These are phyloP conservation scores for Euzetes globulus DNA, from an alignment of 2,888 invertebrate genomes.

Conservation along the genomic window DNA sequence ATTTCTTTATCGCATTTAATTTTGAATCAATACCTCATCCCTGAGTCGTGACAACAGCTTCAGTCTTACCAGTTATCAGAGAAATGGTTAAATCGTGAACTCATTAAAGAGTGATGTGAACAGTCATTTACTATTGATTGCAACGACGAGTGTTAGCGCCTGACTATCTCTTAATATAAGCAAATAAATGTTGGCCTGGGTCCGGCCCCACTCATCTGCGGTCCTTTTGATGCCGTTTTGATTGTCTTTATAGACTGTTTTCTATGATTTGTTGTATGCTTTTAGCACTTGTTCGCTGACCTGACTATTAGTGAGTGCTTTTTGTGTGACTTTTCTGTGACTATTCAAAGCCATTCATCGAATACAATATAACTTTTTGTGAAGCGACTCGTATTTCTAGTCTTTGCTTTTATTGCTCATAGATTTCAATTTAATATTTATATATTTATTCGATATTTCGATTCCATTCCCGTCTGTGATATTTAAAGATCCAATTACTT, in stretches of 20 bases:
- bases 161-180: neutral
- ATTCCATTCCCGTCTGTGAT: slow-evolving; percentile 24
- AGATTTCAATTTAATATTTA: neutral
- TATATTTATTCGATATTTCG: neutral
- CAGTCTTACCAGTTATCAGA: neutral
- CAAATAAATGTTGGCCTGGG: neutral
- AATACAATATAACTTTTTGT: neutral
- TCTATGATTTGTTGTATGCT: neutral
- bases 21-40: neutral
- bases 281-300: slow-evolving; percentile 28
- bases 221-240: neutral
- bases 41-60: slow-evolving; percentile 1
- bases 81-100: slow-evolving; percentile 1
- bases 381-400: slow-evolving; percentile 8
- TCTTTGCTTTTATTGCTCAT: slow-evolving; percentile 21
- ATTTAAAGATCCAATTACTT: slow-evolving; percentile 28
- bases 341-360: neutral
- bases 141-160: neutral
- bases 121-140: neutral
- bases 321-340: neutral
- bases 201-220: slow-evolving; percentile 13
- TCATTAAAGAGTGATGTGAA: slow-evolving; percentile 13
- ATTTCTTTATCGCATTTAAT: neutral
- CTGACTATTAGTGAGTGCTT: neutral
- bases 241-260: slow-evolving; percentile 17